Evolutionary conservation across 2,888 invertebrate species (phyloP), one percentile per base, ranked within the genome.

Genomic region (Synergus gifuensis): DNA sequence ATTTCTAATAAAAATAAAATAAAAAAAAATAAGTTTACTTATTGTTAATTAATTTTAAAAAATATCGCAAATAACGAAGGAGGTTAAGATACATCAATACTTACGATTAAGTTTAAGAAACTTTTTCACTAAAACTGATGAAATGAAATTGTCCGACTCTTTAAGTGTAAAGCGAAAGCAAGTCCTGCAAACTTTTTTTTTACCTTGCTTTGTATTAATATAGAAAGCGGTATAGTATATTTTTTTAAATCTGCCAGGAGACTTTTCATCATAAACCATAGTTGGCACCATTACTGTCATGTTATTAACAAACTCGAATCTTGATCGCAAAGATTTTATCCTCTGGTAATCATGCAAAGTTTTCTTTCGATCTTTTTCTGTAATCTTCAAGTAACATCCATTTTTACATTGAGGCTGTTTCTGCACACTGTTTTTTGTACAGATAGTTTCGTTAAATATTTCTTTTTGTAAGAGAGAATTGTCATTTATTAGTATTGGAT

Each of bases 291-390:
- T 54, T 54, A n/a, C 54, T 9, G n/a, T 54, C 54, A 54, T n/a
- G n/a, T 54, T n/a, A 54, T n/a, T n/a, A n/a, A 54, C 54, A 54
- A 54, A 54, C n/a, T 54, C 7, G n/a, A 54, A 54, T 54, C 54
- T 54, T 54, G 54, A 54, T n/a, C n/a, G n/a, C 3, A 54, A 54
- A 2, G 7, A 7, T 1, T 8, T 54, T 54, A n/a, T n/a, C 54
- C n/a, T n/a, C 4, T 8, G 9, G 9, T 54, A 54, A 54, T n/a
- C n/a, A 8, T 4, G 8, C 54, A 54, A 54, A 54, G 54, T 54
- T 1, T 54, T n/a, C 9, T n/a, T n/a, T 54, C 54, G 54, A 54
- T 54, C 54, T 54, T n/a, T 8, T 54, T 54, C 54, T n/a, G 54
- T 54, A 9, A n/a, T n/a, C n/a, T 54, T 54, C 8, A 54, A n/a